These are phyloP conservation scores for Thunnus thynnus DNA, from an alignment of 2,113 vertebrate genomes.

Conservation along the genomic window DNA sequence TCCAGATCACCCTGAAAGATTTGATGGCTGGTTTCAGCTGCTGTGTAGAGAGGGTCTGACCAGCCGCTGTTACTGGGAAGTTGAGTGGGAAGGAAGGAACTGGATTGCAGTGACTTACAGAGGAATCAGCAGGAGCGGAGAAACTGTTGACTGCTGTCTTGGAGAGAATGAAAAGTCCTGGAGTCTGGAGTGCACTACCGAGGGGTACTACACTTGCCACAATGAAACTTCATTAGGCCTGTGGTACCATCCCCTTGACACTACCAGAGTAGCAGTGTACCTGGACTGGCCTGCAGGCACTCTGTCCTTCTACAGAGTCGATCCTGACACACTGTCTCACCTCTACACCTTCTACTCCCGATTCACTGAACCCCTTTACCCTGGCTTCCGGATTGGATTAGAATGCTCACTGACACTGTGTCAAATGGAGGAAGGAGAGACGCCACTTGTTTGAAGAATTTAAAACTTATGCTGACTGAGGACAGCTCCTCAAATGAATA, in stretches of 20 bases:
- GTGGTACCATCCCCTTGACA: neutral
- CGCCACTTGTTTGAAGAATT: too few species aligned
- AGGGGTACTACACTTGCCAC: neutral
- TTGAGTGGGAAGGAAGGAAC: neutral
- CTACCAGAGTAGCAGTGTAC: neutral
- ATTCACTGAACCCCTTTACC: slow-evolving; percentile 13
- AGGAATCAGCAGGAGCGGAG: neutral
- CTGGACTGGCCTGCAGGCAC: slow-evolving; percentile 27
- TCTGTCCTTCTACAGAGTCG: slow-evolving; percentile 8
- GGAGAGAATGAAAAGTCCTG: slow-evolving; percentile 4
- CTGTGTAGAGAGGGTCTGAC: neutral
- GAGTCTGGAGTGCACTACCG: neutral
- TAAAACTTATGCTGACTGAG: too few species aligned
- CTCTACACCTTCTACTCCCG: slow-evolving; percentile 3
- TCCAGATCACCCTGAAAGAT: neutral
- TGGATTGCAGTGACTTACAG: neutral
- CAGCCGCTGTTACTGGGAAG: slow-evolving; percentile 14
- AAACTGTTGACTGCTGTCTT: neutral
- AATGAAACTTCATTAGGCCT: neutral
- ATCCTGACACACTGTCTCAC: neutral
- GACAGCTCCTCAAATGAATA: too few species aligned
- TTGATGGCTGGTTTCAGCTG: neutral
- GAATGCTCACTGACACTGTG: neutral
- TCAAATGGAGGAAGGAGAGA: neutral
- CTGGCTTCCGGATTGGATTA: neutral